Percentiles rank a stretch among this genome's conserved stretches.
These are phyloP conservation scores for Lycopodina hypogea DNA, from an alignment of 37 sponge, comb jelly and placozoan genomes.

Conservation along the genomic window DNA sequence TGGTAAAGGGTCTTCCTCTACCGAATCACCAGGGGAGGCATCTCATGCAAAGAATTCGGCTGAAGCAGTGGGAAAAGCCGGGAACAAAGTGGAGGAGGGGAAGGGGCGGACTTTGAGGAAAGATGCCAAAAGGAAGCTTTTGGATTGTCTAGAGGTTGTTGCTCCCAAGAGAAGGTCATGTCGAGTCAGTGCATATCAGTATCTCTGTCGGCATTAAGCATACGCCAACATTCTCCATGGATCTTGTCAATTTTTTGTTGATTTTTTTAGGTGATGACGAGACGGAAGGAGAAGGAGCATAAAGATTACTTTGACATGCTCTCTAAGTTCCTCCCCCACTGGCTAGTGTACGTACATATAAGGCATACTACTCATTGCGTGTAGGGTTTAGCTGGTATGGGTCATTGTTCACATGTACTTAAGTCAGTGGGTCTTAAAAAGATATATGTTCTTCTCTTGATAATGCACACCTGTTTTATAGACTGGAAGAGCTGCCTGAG, in stretches of 20 bases:
- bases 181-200: slow-evolving; percentile 33
- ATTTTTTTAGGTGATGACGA: slow-evolving; percentile 17
- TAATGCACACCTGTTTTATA: neutral
- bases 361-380: neutral
- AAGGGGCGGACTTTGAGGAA: slow-evolving; percentile 39
- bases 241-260: neutral
- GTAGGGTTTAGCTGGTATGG: no score
- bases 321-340: slow-evolving; percentile 42
- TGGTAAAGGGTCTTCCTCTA: neutral
- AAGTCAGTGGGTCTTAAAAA: no score
- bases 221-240: neutral
- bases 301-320: slow-evolving; percentile 30
- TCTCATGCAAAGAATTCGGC: neutral
- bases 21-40: neutral
- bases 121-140: slow-evolving; percentile 24
- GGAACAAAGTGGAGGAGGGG: slow-evolving; percentile 4
- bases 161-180: slow-evolving; percentile 66
- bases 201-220: slow-evolving; percentile 1
- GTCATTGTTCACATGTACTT: no score
- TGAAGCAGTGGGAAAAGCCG: neutral
- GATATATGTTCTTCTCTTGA: no score
- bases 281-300: slow-evolving; percentile 10
- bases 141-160: slow-evolving; percentile 6
- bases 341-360: slow-evolving; percentile 26
- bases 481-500: slow-evolving; percentile 15